These are phyloP conservation scores for Buceros bicornis DNA, from an alignment of 2,797 vertebrate genomes.

Conservation along the genomic window DNA sequence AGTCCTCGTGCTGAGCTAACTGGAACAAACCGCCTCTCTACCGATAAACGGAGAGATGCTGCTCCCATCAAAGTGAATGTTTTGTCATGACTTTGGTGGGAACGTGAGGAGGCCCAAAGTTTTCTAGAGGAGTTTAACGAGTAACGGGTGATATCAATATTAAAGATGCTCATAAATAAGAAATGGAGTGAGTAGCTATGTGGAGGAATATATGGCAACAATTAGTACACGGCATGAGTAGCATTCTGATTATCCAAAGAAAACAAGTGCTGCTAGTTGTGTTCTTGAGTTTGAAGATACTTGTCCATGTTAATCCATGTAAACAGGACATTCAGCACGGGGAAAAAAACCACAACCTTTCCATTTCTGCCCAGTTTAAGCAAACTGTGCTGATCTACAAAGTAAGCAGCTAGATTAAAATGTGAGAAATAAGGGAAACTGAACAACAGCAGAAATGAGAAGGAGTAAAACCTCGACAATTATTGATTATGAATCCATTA, in stretches of 20 bases:
- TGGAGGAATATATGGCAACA: background rate
- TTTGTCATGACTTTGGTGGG: background rate
- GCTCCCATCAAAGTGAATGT: background rate
- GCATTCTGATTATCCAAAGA: background rate
- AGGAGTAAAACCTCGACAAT: conserved; percentile 14
- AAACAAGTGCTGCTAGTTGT: background rate
- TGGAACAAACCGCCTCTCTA: background rate
- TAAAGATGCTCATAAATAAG: background rate
- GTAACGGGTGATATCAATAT: background rate
- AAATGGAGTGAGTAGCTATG: background rate
- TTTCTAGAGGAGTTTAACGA: conserved; percentile 40
- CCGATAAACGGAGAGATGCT: background rate
- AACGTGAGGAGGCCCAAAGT: background rate
- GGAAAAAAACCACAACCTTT: background rate
- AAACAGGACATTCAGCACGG: background rate
- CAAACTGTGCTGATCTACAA: conserved; percentile 28
- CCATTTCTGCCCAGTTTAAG: conserved; percentile 39
- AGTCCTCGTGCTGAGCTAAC: background rate
- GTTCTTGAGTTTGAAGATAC: background rate
- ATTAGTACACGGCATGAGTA: conserved; percentile 26
- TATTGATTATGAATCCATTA: too few relatives aligned
- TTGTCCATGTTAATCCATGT: conserved; percentile 11
- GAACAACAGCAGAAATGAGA: background rate
- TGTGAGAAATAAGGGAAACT: background rate
- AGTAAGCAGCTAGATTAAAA: background rate